A percentile compares a stretch with the other conserved stretches of the same genome.
These are phyloP conservation scores for Melanotaenia trifasciata DNA, from an alignment of 2,797 vertebrate species.

Conservation along the genomic window DNA sequence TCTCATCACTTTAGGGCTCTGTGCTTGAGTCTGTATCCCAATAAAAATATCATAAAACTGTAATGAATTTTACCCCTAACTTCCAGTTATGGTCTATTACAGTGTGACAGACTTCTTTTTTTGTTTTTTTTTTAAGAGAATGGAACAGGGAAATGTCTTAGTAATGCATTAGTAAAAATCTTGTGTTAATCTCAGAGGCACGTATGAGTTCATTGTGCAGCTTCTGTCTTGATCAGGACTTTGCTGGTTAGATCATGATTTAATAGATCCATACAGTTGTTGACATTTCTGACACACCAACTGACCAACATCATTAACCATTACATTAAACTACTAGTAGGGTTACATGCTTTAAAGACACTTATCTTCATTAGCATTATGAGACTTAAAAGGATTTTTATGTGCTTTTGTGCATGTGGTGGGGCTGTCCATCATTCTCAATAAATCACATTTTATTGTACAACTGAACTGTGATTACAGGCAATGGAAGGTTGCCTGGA, in stretches of 20 bases:
- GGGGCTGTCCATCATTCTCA: constrained; percentile 16
- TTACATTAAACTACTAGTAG: neutral
- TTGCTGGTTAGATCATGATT: too few species aligned
- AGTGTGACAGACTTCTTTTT: neutral
- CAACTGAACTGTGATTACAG: constrained; percentile 1
- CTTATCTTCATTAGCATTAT: neutral
- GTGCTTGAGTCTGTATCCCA: too few species aligned
- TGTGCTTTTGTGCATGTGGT: constrained; percentile 3
- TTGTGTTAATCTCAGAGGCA: too few species aligned
- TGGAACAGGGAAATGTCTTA: neutral
- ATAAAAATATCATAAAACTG: too few species aligned
- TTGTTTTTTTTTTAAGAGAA: too few species aligned
- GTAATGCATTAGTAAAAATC: neutral
- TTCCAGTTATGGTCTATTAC: too few species aligned
- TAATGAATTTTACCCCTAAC: too few species aligned
- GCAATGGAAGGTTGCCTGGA: constrained; percentile 13
- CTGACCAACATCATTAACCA: too few species aligned
- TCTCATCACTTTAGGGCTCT: too few species aligned
- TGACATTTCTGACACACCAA: too few species aligned
- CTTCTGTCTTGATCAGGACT: neutral
- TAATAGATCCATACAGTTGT: too few species aligned
- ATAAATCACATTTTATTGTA: constrained; percentile 17
- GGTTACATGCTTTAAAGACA: neutral
- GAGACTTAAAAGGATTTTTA: constrained; percentile 6
- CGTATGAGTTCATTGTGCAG: neutral